These are phyloP conservation scores for Lepidocolaptes lacrymiger DNA, from an alignment of 2,797 vertebrate species.

Conservation along the genomic window DNA sequence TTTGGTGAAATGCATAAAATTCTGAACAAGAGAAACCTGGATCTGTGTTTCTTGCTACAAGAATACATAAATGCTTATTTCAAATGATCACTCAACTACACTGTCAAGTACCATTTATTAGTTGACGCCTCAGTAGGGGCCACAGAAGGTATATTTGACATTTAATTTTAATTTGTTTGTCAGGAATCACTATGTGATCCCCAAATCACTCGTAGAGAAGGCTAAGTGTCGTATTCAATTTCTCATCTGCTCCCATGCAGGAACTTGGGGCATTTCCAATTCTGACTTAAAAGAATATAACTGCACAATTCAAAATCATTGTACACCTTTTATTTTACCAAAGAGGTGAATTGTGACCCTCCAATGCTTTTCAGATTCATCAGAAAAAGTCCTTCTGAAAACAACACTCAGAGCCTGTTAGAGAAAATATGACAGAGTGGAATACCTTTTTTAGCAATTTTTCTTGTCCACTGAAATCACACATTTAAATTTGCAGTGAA, in stretches of 20 bases:
- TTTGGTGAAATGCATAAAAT: background rate
- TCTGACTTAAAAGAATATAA: background rate
- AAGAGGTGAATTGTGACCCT: background rate
- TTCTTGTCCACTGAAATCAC: background rate
- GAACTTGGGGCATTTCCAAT: background rate
- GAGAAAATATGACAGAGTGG: background rate
- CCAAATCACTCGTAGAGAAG: background rate
- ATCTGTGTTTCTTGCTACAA: background rate
- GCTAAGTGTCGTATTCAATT: background rate
- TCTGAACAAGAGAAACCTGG: background rate
- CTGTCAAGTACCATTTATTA: background rate
- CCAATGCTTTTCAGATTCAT: background rate
- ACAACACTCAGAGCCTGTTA: background rate
- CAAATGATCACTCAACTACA: background rate
- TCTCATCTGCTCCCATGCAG: background rate
- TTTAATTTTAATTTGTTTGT: background rate
- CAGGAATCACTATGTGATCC: background rate
- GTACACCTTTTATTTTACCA: background rate
- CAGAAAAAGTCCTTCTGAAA: background rate
- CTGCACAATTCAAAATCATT: background rate
- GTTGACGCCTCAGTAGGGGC: background rate
- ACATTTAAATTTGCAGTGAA: background rate
- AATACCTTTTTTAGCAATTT: background rate
- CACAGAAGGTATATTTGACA: background rate
- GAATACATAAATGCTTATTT: background rate